Base-by-base conservation (phyloP, 2,797 vertebrate genomes). In the Chaetodon trifasciatus region DNA sequence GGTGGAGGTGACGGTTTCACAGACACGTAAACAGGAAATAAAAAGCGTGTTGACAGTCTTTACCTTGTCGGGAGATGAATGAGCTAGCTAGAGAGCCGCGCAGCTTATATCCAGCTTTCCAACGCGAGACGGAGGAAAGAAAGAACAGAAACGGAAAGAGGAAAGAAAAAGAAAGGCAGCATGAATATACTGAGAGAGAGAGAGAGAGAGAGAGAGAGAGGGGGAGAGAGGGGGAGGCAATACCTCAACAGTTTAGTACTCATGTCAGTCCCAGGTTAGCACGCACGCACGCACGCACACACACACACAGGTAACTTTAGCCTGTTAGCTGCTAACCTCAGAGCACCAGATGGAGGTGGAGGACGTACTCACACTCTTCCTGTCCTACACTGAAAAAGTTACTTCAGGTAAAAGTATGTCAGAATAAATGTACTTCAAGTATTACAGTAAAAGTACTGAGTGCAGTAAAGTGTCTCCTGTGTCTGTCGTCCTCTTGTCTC, bases 11-110 rank as follows among this genome's bases (percentile, higher is more conserved):
- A 65, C 47, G 68, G 71, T 35, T 55, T 73, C 56, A 88, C 80
- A 88, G 72, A 87, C 78, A 89, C 60, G 76, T 10, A 83, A 16
- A 88, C 78, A 86, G 78, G 24, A 78, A 82, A 65, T 53, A 81
- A 81, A 70, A 76, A 85, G 90, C 82, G 61, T 83, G 79, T 84
- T 80, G 10, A 65, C 84, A 88, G 86, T 89, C 78, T 91, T 96
- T 96, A 96, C 95, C 95, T 96, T 96, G 95, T 94, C 95, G 94
- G 91, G 94, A 95, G 95, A 96, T 96, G 95, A 96, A 96, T 82
- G 95, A 95, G 94, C 95, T 96, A 95, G 95, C 94, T 95, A 96
- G 94, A 84, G 95, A 95, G 95, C 95, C 95, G 57, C 95, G 95
- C 68, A 96, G 95, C 93, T 96, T 96, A 96, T 96, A 96, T 95